Evolutionary conservation across 2,888 invertebrate genomes (phyloP), one percentile per base, ranked within the genome.

Genomic region (Hyalella azteca): DNA sequence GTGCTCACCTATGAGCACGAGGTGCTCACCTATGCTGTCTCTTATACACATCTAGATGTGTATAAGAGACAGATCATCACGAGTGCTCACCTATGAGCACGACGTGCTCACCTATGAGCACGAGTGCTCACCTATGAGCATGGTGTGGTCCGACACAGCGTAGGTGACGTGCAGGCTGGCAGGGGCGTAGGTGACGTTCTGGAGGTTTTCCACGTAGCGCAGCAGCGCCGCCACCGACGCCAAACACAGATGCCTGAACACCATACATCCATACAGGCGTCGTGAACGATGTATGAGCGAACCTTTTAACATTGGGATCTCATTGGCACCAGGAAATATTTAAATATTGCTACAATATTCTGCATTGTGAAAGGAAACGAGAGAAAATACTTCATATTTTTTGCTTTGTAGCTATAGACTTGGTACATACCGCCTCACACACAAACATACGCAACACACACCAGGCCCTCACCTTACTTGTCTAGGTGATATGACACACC

Each of bases 201-300:
- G 81, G 15, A 81, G 60, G 36, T 81, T 92, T 88, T 96, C 95
- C 0, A 95, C 91, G 87, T 96, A 96, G 86, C 93, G 94, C 4
- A 97, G 87, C 3, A 97, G 90, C 3, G 95, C 96, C 22, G 94
- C 92, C n/a, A 92, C 92, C 0, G 96, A 93, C 13, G 96, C 92
- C 78, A 97, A 87, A 19, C 95, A 93, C 87, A 96, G 96, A 88
- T 94, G 95, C 86, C 95, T 96, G 87, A 50, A 19, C 54, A 22
- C 7, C 45, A 45, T 7, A 45, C 45, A 45, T 11, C 45, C 45
- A 45, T 7, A 45, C 45, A 45, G 15, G 9, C 45, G 45, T 15
- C 15, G 45, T 45, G 7, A 45, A 15, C 45, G 15, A 15, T 45
- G 45, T 45, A 7, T 45, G 7, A 15, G 45, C 15, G 45, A 15